Evolutionary conservation across 2,113 vertebrate genomes (phyloP).

Genomic region (Chloebia gouldiae): DNA sequence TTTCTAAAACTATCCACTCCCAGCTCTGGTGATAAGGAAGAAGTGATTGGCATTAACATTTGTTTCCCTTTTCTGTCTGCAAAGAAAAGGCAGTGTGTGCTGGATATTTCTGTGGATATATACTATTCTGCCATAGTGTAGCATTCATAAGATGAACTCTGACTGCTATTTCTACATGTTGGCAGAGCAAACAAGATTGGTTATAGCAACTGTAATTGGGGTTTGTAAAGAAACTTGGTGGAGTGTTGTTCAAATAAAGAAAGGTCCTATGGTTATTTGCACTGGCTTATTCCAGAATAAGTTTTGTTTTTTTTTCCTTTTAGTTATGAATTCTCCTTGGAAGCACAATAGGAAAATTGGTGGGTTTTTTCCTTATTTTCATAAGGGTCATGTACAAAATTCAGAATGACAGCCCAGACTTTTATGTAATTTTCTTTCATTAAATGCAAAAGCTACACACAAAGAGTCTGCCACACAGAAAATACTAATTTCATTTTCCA

Average conservation of each 20-base stretch:
- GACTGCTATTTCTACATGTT: slow-evolving; percentile 10
- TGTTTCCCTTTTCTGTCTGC: neutral
- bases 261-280: neutral
- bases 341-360: neutral
- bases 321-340: slow-evolving; percentile 10
- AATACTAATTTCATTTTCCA: neutral
- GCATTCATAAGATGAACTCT: neutral
- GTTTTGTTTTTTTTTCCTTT: neutral
- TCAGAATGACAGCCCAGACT: slow-evolving; percentile 5
- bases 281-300: neutral
- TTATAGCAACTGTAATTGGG: neutral
- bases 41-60: neutral
- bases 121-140: neutral
- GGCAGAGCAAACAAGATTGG: slow-evolving; percentile 27
- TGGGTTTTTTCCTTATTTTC: neutral
- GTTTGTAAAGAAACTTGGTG: neutral
- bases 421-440: slow-evolving; percentile 13
- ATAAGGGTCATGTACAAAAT: slow-evolving; percentile 21
- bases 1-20: neutral
- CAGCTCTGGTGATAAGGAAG: neutral
- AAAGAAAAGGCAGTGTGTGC: neutral
- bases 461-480: neutral
- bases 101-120: neutral
- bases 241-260: neutral
- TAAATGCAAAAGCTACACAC: slow-evolving; percentile 15